Evolutionary conservation across 2,888 invertebrate species (phyloP), one percentile per base, ranked within the genome.

Genomic region (Desoria tigrina): DNA sequence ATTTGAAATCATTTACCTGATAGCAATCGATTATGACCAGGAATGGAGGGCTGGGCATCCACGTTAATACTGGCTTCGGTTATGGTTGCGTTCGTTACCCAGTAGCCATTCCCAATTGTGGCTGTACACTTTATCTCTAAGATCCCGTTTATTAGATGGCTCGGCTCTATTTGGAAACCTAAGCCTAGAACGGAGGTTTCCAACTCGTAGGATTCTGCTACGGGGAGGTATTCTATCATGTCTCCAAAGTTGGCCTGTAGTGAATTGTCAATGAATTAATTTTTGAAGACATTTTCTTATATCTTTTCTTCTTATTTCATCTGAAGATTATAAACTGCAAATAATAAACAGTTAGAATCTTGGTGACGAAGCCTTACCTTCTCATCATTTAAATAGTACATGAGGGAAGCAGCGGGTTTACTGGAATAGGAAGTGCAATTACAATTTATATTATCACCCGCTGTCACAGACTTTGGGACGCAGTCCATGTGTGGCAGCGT

Each of bases 121-220:
- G 68, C 71, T 32, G 71, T 71, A 37, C 71, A 71, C 57, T 60
- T 68, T 26, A 71, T 55, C 49, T 66, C 65, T 32, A 76, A 68
- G 53, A 60, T 53, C 56, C 69, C 69, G 61, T 61, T 62, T 63
- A 64, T 65, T 49, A 76, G 75, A 65, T 75, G 73, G 39, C 53
- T 65, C 9, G 68, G 65, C 58, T 74, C 74, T 42, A 73, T 63
- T 63, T 71, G 70, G 60, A 75, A 71, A 57, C 65, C 69, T 53
- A 74, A 56, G 42, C 73, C 76, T 39, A 76, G 68, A 51, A 74
- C 71, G 50, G 73, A 71, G 45, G 75, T 74, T 67, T 74, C 73
- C 62, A 76, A 68, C 57, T 75, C 75, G 55, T 66, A 69, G 39
- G 65, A 57, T 26, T 75, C 74, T 53, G 60, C 61, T 53, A 66